Evolutionary conservation across 2,797 vertebrate species (phyloP), one percentile per base, ranked within the genome.

Genomic region (Staurois parvus): DNA sequence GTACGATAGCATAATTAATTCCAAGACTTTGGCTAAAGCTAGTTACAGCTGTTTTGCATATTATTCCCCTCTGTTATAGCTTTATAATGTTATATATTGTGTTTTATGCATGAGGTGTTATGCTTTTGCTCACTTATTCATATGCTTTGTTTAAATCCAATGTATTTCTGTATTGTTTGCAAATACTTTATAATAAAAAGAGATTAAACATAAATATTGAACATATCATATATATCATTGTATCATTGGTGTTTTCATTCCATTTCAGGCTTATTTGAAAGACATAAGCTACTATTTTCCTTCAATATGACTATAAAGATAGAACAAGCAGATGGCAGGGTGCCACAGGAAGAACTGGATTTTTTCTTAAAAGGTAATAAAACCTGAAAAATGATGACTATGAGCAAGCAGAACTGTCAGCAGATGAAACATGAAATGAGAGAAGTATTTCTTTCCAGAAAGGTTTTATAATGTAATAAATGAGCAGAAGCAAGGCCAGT

Each of bases 221-320:
- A 6, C n/a, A 32, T 52, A n/a, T 24, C 52, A 59, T 59, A 24
- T n/a, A 59, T 59, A 59, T 24, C 0, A 56, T 56, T 52, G 13
- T 19, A 52, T 12, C 42, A 52, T 59, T 59, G 48, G n/a, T 66
- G 3, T 66, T 29, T 26, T 0, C 0, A 1, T 4, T 77, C 56
- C 72, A 0, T 76, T 85, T 64, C 76, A 99, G 98, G 98, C 81
- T 90, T 99, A 89, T 99, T 99, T 88, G 98, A 99, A 91, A 97
- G 88, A 85, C 97, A 99, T 94, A 99, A 99, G 90, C 91, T 99
- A 24, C 95, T 99, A 0, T 99, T 97, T 89, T 96, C 98, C 69
- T 99, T 99, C 74, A 97, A 96, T 81, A 96, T 99, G 97, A 96
- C 97, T 24, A 93, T 99, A 86, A 99, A 97, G 93, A 97, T 99